Base-by-base conservation (phyloP, 2,113 vertebrate species). In the Colistium nudipinnis region DNA sequence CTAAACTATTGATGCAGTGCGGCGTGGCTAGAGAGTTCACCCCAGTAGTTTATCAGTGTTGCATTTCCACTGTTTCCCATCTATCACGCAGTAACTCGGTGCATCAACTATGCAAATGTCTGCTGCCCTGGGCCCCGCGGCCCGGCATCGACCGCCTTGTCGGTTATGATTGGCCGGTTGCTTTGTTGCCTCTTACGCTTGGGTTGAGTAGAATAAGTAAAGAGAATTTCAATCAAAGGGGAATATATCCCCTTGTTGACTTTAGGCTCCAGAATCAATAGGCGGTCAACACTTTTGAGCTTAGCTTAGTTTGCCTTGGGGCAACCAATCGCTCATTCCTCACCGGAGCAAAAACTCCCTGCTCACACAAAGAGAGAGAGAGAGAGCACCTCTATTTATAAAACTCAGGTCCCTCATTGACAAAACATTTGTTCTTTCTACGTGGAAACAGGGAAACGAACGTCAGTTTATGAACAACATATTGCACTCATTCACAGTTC, bases 181-280 rank as follows among this genome's bases (percentile, higher is more conserved):
- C 83, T 89, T 86, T 88, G 84, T 76, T 88, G 76, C 79, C 77
- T 74, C 80, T 78, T 70, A 60, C 60, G 71, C 77, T 64, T 68
- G 52, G 74, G 74, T 82, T 71, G 73, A 90, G 82, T 70, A 67
- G 82, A 91, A 86, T 85, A 88, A 86, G 73, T 90, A 84, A 83
- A 91, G 83, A 71, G 79, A 89, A 89, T 89, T 87, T 86, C 84
- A 91, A 87, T 90, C 86, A 87, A 81, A 82, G 77, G 78, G 61
- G 81, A 86, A 90, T 88, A 85, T 78, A 70, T 87, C 64, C 82
- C 70, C 81, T 70, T 86, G 87, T 86, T 86, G 88, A 89, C 86
- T 82, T 63, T 51, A 30, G 70, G 76, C 76, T 82, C 51, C 38
- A 51, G 65, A 86, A 91, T 92, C 85, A 64, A 92, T 90, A 89